Conservation (phyloP, 2,113 vertebrate species). For the Xenopus tropicalis region UCB_Xtro_10.0 CM004451.2:22178001-22178500, state of each 20-base stretch:
- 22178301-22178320: not conserved
- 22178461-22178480: no score
- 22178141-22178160: constrained; percentile 74
- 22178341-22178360: not conserved
- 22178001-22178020: no score
- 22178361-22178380: no score
- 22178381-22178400: no score
- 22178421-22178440: no score
- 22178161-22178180: constrained; percentile 67
- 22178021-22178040: no score
- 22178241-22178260: constrained; percentile 79
- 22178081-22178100: constrained; percentile 87
- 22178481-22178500: no score
- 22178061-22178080: constrained; percentile 71
- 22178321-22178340: not conserved
- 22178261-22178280: constrained; percentile 68
- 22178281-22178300: not conserved
- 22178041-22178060: no score
- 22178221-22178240: constrained; percentile 79
- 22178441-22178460: no score
- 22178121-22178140: constrained; percentile 89
- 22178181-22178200: constrained; percentile 73
- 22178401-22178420: no score
- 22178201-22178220: constrained; percentile 77
- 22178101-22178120: constrained; percentile 82